Evolutionary conservation across 2,113 vertebrate genomes (phyloP).

Genomic region (Heloderma charlesbogerti): DNA sequence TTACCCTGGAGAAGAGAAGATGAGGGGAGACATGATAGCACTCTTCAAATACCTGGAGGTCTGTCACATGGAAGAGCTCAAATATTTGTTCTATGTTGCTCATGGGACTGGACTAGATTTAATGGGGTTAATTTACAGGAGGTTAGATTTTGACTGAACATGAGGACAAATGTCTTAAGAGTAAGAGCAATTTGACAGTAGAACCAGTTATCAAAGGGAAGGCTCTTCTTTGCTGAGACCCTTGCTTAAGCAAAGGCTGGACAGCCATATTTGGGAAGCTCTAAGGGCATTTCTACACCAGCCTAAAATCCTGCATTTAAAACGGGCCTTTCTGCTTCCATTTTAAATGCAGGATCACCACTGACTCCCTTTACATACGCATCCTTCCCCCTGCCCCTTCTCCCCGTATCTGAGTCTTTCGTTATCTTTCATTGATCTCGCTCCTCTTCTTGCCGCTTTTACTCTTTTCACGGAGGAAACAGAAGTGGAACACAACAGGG

Average conservation of each 20-base stretch:
- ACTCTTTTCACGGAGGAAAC: no score
- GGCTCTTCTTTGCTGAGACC: neutral
- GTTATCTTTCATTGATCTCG: no score
- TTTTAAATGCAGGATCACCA: no score
- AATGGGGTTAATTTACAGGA: neutral
- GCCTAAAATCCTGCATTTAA: no score
- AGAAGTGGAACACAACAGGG: no score
- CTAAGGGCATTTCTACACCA: no score
- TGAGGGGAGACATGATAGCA: no score
- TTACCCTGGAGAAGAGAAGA: neutral
- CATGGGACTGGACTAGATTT: neutral
- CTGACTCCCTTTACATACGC: no score
- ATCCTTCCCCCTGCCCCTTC: no score
- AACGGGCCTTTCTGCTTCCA: no score
- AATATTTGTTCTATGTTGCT: neutral
- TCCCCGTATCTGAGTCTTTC: no score
- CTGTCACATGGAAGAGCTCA: neutral
- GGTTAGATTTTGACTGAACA: neutral
- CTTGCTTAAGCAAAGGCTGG: neutral
- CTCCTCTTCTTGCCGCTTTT: no score
- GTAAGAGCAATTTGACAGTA: neutral
- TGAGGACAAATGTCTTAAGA: neutral
- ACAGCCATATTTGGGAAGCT: neutral
- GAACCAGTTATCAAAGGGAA: neutral
- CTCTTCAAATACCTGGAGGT: neutral